Evolutionary conservation across 2,797 vertebrate genomes (phyloP).

Genomic region (Catharus ustulatus): DNA sequence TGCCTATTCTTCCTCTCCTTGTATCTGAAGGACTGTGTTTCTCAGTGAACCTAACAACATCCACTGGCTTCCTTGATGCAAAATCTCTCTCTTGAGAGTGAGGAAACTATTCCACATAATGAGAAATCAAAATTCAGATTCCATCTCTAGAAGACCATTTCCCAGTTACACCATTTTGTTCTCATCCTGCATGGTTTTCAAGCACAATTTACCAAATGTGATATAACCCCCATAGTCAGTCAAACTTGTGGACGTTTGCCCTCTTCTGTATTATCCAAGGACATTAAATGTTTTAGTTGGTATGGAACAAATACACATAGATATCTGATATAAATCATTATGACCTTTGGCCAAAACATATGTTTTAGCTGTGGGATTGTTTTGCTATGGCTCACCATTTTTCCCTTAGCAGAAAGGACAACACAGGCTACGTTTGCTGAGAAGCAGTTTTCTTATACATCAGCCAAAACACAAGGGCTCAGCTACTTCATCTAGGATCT

Average conservation of each 20-base stretch:
- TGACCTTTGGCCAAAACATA: background rate
- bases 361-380: background rate
- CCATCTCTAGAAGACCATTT: background rate
- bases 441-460: background rate
- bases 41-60: background rate
- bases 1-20: background rate
- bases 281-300: background rate
- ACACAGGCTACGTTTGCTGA: background rate
- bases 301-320: background rate
- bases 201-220: background rate
- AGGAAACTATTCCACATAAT: background rate
- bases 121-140: background rate
- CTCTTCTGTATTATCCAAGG: background rate
- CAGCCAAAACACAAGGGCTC: background rate
- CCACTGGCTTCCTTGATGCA: background rate
- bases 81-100: background rate
- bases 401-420: slow-evolving; percentile 17
- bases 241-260: background rate
- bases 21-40: background rate
- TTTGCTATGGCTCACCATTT: background rate
- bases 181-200: background rate
- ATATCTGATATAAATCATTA: background rate
- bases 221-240: background rate
- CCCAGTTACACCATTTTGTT: background rate
- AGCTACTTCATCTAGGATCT: background rate